Conservation (phyloP, 2,888 invertebrate species). For the Phlogophora meticulosa region DNA sequence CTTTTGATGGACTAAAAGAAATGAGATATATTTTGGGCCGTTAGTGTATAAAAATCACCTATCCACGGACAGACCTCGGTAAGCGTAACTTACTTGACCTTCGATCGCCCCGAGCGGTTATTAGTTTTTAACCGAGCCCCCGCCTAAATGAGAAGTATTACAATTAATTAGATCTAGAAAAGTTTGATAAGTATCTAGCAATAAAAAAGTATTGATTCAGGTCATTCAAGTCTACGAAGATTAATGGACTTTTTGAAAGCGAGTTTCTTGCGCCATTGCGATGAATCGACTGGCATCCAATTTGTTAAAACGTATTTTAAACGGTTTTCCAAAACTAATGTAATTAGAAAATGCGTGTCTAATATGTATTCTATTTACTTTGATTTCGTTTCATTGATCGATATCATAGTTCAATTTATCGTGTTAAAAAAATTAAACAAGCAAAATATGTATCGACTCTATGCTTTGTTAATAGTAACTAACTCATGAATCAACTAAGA, state of each 20-base stretch:
- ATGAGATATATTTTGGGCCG: too few species aligned
- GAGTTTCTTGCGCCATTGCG: slow-evolving; percentile 18
- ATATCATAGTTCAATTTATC: neutral
- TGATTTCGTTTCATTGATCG: neutral
- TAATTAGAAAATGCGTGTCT: neutral
- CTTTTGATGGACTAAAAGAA: too few species aligned
- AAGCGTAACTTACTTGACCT: too few species aligned
- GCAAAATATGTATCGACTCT: too few species aligned
- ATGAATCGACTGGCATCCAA: slow-evolving; percentile 38
- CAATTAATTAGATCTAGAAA: slow-evolving; percentile 11
- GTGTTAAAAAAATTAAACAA: neutral
- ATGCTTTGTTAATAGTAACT: too few species aligned
- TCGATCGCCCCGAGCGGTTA: too few species aligned
- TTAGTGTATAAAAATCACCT: too few species aligned
- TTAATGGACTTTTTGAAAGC: slow-evolving; percentile 37
- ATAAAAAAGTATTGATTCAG: slow-evolving; percentile 24
- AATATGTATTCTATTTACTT: neutral
- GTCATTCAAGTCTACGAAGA: slow-evolving; percentile 37
- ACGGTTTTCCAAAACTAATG: slow-evolving; percentile 7
- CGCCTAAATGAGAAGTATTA: too few species aligned
- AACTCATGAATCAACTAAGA: neutral
- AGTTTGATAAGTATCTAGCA: neutral
- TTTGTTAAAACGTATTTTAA: slow-evolving; percentile 39
- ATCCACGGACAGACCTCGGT: too few species aligned
- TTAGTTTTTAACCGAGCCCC: too few species aligned